A percentile compares a stretch with the other conserved stretches of the same genome.
Conservation (phyloP, 1,140 invertebrate genomes). For the Luehdorfia chinensis region DNA sequence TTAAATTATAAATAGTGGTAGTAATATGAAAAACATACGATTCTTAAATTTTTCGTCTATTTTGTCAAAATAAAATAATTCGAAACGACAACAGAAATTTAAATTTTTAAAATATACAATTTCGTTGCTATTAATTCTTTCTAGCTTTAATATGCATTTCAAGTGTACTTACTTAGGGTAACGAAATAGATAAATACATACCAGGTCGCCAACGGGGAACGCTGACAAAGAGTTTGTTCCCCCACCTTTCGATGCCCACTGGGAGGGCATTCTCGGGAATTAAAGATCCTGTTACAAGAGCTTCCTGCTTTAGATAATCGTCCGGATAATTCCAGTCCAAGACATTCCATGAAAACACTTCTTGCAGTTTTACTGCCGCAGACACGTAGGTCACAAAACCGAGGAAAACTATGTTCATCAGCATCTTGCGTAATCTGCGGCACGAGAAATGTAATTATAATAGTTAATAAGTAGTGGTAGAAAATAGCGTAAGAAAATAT, state of each 20-base stretch:
- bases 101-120: too few relatives aligned
- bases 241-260: slow-evolving; percentile 87
- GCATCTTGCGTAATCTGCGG: slow-evolving; percentile 35
- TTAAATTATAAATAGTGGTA: too few relatives aligned
- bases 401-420: slow-evolving; percentile 34
- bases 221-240: slow-evolving; percentile 86
- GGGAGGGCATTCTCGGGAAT: slow-evolving; percentile 86
- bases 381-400: slow-evolving; percentile 46
- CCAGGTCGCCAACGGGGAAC: slow-evolving; percentile 84
- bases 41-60: too few relatives aligned
- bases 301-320: slow-evolving; percentile 78
- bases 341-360: slow-evolving; percentile 85
- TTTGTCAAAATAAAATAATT: too few relatives aligned
- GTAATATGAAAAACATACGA: too few relatives aligned
- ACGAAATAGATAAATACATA: slow-evolving; percentile 60
- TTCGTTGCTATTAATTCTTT: too few relatives aligned
- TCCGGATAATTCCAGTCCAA: slow-evolving; percentile 86
- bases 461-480: too few relatives aligned
- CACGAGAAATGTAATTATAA: slow-evolving; percentile 8
- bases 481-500: too few relatives aligned
- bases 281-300: slow-evolving; percentile 80
- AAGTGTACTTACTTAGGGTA: too few relatives aligned
- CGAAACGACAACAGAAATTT: too few relatives aligned
- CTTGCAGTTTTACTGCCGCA: slow-evolving; percentile 79
- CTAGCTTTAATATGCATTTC: too few relatives aligned